These are phyloP conservation scores for Miniopterus natalensis DNA, from an alignment of 2,113 vertebrate genomes.

Conservation along the genomic window DNA sequence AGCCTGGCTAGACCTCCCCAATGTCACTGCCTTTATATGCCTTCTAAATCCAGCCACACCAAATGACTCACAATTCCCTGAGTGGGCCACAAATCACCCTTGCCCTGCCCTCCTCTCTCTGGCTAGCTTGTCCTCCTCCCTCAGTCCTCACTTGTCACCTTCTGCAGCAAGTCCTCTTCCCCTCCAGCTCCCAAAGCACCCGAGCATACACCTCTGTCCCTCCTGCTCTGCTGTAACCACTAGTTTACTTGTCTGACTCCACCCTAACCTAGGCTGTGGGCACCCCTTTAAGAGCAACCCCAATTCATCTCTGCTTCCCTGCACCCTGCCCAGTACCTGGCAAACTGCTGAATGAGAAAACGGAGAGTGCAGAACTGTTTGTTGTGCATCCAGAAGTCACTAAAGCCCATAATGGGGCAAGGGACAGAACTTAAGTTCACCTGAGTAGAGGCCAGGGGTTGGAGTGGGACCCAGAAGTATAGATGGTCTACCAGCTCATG, in stretches of 20 bases:
- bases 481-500: not conserved
- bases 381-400: not conserved
- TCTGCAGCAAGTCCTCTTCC: not conserved
- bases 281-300: not conserved
- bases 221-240: not conserved
- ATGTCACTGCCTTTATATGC: not conserved
- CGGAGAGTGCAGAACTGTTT: not conserved
- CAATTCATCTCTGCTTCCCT: not conserved
- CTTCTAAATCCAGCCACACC: conserved; percentile 28
- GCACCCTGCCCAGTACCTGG: not conserved
- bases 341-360: not conserved
- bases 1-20: conserved; percentile 20
- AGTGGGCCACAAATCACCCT: not conserved
- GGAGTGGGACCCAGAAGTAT: not conserved
- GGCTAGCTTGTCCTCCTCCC: not conserved
- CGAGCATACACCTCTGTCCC: not conserved
- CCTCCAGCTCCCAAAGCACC: not conserved
- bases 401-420: not conserved
- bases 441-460: not conserved
- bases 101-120: not conserved
- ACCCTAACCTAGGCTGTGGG: not conserved
- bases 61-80: conserved; percentile 26
- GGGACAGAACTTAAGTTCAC: not conserved
- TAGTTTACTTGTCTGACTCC: not conserved
- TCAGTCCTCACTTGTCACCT: not conserved